Conservation (phyloP, 2,113 vertebrate genomes). For the Synchiropus splendidus region DNA sequence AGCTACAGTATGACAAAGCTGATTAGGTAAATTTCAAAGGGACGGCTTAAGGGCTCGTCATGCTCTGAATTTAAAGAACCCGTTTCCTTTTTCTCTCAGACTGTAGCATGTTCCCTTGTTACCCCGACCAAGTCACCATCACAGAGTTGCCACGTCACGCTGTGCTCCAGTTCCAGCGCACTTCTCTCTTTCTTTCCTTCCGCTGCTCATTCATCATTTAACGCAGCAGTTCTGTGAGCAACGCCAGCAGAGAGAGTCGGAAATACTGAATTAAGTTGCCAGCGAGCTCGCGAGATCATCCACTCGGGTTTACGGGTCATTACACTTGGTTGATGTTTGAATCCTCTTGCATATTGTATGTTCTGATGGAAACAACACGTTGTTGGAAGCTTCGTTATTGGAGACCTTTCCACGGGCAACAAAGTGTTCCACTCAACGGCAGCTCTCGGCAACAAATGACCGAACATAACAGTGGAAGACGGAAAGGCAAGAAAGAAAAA, state of each 20-base stretch:
- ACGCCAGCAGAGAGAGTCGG: slow-evolving; percentile 1
- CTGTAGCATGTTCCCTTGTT: not conserved
- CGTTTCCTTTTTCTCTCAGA: slow-evolving; percentile 1
- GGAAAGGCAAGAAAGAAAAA: no score
- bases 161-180: slow-evolving; percentile 3
- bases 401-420: no score
- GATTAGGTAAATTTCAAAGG: slow-evolving; percentile 10
- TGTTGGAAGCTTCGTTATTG: no score
- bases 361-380: no score
- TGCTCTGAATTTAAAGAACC: not conserved
- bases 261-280: slow-evolving; percentile 5
- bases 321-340: no score
- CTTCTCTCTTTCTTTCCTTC: slow-evolving; percentile 1
- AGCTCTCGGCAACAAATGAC: no score
- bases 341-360: no score
- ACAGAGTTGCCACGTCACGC: not conserved
- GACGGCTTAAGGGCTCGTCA: slow-evolving; percentile 5
- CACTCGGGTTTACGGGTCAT: no score
- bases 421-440: no score
- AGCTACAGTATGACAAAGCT: slow-evolving; percentile 14
- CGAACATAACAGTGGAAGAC: no score
- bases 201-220: slow-evolving; percentile 40
- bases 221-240: slow-evolving; percentile 5
- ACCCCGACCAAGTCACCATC: slow-evolving; percentile 9
- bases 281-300: no score